phyloP scores from a whole-genome alignment of 2,113 vertebrate species.

The Turdus rufiventris region DNA sequence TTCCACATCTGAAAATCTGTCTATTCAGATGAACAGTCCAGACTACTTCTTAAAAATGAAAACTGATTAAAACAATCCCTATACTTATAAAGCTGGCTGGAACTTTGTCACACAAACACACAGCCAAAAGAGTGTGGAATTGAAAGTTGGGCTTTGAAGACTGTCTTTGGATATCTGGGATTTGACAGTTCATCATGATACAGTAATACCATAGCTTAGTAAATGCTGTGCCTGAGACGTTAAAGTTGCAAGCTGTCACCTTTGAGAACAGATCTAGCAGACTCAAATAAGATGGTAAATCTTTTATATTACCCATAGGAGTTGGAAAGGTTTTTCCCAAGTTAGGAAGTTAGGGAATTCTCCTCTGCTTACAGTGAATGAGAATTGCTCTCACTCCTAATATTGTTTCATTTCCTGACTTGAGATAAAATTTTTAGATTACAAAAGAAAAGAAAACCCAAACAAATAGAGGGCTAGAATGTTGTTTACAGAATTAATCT shows the following conservation, averaged over 20 bases:
- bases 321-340: not conserved
- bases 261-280: not conserved
- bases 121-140: not conserved
- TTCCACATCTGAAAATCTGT: not conserved
- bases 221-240: not conserved
- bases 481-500: not conserved
- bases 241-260: not conserved
- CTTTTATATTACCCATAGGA: not conserved
- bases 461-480: not conserved
- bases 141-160: not conserved
- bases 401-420: not conserved
- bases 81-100: not conserved
- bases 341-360: not conserved
- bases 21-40: not conserved
- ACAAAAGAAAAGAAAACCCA: not conserved
- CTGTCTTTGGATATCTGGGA: not conserved
- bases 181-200: not conserved
- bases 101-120: not conserved
- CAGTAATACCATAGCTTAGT: not conserved
- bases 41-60: not conserved
- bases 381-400: not conserved
- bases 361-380: not conserved
- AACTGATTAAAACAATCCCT: not conserved
- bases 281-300: not conserved
- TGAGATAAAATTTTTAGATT: not conserved